Conservation (phyloP, 2,113 vertebrate genomes). For the Hyla sarda region DNA sequence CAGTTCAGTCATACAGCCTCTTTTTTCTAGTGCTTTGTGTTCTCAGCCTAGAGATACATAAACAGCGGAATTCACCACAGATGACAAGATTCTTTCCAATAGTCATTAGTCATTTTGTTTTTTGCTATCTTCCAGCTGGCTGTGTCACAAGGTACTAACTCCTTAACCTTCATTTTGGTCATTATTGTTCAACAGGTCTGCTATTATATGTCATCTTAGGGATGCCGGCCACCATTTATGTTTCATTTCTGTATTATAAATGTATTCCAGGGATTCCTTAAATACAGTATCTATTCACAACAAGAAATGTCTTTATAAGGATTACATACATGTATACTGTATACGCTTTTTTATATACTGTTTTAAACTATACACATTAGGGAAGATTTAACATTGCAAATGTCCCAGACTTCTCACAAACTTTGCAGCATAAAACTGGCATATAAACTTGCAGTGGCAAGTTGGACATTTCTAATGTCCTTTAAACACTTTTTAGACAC, state of each 20-base stretch:
- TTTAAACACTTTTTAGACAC: too few relatives aligned
- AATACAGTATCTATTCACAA: background rate
- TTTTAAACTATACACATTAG: too few relatives aligned
- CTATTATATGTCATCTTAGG: conserved; percentile 20
- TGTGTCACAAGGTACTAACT: conserved; percentile 5
- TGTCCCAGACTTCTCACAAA: too few relatives aligned
- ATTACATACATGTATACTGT: background rate
- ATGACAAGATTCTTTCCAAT: conserved; percentile 28
- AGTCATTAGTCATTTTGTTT: conserved; percentile 33
- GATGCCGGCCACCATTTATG: background rate
- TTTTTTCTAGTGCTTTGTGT: conserved; percentile 9
- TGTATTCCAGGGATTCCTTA: background rate
- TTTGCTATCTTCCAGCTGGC: conserved; percentile 28
- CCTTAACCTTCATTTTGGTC: conserved; percentile 9
- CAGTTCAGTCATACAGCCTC: background rate
- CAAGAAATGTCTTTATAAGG: background rate
- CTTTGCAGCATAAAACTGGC: too few relatives aligned
- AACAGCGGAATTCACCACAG: conserved; percentile 13
- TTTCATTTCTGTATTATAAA: background rate
- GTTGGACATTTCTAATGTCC: too few relatives aligned
- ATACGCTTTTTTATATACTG: too few relatives aligned
- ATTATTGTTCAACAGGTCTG: conserved; percentile 33
- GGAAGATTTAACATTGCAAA: too few relatives aligned
- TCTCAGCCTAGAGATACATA: background rate
- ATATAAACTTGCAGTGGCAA: too few relatives aligned